Conservation (phyloP, 2,888 invertebrate genomes). For the Bembecia ichneumoniformis region DNA sequence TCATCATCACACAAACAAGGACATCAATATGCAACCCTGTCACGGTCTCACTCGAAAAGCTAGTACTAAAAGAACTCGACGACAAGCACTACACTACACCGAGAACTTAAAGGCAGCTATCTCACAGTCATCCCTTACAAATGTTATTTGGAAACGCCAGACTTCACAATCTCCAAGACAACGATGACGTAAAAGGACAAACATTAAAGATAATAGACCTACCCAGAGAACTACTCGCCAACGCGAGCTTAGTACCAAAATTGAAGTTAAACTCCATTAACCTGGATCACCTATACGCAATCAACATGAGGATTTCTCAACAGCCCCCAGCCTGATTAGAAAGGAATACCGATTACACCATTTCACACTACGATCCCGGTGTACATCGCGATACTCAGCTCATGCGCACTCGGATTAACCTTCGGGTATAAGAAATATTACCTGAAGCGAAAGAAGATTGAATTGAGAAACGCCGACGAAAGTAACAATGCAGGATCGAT, state of each 20-base stretch:
- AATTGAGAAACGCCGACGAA: too few species aligned
- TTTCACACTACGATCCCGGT: not conserved
- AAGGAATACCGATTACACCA: not conserved
- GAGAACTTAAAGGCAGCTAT: constrained; percentile 11
- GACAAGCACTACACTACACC: constrained; percentile 10
- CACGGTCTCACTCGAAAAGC: constrained; percentile 3
- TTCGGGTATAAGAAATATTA: too few species aligned
- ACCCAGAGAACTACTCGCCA: not conserved
- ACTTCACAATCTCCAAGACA: constrained; percentile 1
- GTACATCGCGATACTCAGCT: not conserved
- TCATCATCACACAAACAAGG: constrained; percentile 7
- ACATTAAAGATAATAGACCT: too few species aligned
- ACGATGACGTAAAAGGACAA: constrained; percentile 4
- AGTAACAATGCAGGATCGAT: too few species aligned
- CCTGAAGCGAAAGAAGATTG: too few species aligned
- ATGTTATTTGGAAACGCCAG: constrained; percentile 4
- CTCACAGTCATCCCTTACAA: constrained; percentile 8
- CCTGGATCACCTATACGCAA: not conserved
- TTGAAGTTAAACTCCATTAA: not conserved
- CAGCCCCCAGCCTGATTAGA: not conserved
- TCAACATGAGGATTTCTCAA: too few species aligned
- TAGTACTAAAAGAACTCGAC: constrained; percentile 10
- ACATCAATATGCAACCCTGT: constrained; percentile 2
- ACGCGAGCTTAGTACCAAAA: not conserved
- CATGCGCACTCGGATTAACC: too few species aligned